phyloP scores from a whole-genome alignment of 2,113 vertebrate genomes.

The Mixornis gularis region DNA sequence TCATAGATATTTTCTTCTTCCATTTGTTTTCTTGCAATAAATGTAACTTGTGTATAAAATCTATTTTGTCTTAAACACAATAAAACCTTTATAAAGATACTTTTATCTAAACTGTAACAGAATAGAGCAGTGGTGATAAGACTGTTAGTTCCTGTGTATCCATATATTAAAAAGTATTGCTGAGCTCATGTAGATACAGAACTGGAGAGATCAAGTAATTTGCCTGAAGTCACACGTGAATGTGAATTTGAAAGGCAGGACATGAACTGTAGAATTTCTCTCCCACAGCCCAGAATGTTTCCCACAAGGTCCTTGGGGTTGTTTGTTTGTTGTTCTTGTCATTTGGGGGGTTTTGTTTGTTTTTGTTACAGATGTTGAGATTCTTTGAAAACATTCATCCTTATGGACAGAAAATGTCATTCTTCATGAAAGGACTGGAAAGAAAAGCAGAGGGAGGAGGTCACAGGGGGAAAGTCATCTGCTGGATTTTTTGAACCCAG shows the following conservation, averaged over 20 bases:
- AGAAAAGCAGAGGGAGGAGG: background rate
- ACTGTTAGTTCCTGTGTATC: background rate
- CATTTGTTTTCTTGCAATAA: background rate
- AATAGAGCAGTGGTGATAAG: background rate
- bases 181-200: background rate
- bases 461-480: rapidly evolving
- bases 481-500: background rate
- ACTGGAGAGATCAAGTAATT: background rate
- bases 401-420: background rate
- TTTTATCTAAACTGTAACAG: background rate
- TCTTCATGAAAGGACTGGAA: background rate
- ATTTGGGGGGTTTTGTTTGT: background rate
- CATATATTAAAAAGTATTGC: background rate
- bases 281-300: background rate
- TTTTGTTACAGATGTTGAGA: background rate
- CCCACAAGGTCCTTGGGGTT: background rate
- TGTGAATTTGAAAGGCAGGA: background rate
- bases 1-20: background rate
- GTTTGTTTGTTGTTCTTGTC: background rate
- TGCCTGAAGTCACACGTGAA: background rate
- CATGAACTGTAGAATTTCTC: background rate
- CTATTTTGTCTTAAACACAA: background rate
- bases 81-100: background rate
- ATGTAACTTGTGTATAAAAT: background rate
- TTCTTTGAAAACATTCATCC: background rate